Evolutionary conservation across 2,888 invertebrate species (phyloP), one percentile per base, ranked within the genome.

Genomic region (Cordilura impudica): DNA sequence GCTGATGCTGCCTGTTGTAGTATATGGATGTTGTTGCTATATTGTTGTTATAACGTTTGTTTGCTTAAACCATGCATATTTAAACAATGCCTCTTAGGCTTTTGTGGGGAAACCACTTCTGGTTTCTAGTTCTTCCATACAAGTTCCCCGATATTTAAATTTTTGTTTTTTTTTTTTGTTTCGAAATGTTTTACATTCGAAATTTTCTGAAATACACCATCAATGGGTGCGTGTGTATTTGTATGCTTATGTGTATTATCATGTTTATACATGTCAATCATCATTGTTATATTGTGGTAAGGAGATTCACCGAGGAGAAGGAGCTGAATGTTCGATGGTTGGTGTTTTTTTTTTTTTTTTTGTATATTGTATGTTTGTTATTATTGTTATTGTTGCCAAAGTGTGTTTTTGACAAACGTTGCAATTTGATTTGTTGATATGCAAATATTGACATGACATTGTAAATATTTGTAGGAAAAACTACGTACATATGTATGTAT

Each of bases 371-470:
- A n/a, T n/a, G n/a, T n/a, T n/a, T 49, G 19, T 45, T 31, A 51
- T 39, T 56, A 29, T 60, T 60, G 35, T 61, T 56, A 26, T 66
- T 69, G 69, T 61, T 65, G 70, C 54, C 70, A 54, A 74, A 66
- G 74, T 79, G 71, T 79, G 75, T 63, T 61, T 67, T 75, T 75
- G 79, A 79, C 79, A 75, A 72, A 75, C 66, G 71, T 79, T 79
- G 71, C 75, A 71, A 79, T 79, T 79, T 75, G 79, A 79, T 79
- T 79, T 79, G 79, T 75, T 60, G 21, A 66, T 71, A 67, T 75
- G 63, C 58, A 79, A 79, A 79, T 79, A 79, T 71, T 79, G 67
- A 75, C 75, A 75, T 75, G 79, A 67, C 79, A 72, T 79, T 75
- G 75, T 63, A 71, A 70, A 39, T 39, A 39, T 39, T 39, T 39